Conservation (phyloP, 2,888 invertebrate species). For the Lasioglossum pauxillum region DNA sequence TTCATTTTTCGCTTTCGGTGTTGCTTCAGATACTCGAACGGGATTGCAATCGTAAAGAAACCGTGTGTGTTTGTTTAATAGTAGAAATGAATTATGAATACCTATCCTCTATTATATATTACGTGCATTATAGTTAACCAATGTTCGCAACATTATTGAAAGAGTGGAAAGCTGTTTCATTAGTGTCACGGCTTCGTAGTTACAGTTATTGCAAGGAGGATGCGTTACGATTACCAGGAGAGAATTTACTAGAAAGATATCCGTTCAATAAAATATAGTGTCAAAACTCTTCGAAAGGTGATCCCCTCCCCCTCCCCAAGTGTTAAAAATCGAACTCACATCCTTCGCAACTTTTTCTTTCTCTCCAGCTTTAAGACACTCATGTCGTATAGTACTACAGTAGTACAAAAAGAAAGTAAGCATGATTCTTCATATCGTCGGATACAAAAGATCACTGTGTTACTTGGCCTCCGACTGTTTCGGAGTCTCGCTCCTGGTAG, state of each 20-base stretch:
- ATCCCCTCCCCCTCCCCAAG: constrained; percentile 18
- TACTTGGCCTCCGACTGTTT: constrained; percentile 75
- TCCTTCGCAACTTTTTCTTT: neutral
- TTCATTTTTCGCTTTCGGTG: constrained; percentile 24
- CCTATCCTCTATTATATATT: constrained; percentile 42
- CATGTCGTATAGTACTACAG: constrained; percentile 49
- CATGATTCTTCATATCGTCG: constrained; percentile 55
- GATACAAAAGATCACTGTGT: constrained; percentile 69
- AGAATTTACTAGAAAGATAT: constrained; percentile 41
- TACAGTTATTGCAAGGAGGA: constrained; percentile 40
- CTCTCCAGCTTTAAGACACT: constrained; percentile 47
- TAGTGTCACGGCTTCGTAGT: constrained; percentile 27
- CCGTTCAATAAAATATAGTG: constrained; percentile 48
- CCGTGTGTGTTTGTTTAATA: constrained; percentile 25
- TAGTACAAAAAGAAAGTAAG: constrained; percentile 63
- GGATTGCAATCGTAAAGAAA: constrained; percentile 41
- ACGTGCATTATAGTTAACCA: constrained; percentile 34
- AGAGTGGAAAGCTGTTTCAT: constrained; percentile 26
- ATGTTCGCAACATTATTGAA: constrained; percentile 36
- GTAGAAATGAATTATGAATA: constrained; percentile 47
- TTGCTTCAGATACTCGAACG: constrained; percentile 23
- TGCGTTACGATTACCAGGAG: constrained; percentile 35
- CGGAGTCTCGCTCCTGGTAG: constrained; percentile 71
- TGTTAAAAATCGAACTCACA: constrained; percentile 36
- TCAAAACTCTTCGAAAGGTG: constrained; percentile 46